Conservation (phyloP, 2,113 vertebrate genomes). For the Festucalex cinctus region DNA sequence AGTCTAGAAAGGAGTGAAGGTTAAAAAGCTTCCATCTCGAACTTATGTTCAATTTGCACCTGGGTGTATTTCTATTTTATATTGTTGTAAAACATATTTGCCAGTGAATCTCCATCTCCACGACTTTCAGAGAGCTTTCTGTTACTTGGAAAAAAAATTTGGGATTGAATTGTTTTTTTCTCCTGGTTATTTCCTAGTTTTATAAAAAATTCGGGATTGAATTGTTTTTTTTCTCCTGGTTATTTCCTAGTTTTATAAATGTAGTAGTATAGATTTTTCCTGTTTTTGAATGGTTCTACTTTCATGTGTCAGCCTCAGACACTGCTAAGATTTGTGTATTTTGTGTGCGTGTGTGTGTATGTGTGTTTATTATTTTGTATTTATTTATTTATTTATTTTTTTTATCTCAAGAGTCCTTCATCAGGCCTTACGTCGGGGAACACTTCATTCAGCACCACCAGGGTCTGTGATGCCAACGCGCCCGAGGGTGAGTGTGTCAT, state of each 20-base stretch:
- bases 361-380: constrained; percentile 17
- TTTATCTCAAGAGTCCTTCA: constrained; percentile 35
- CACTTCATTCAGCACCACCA: constrained; percentile 68
- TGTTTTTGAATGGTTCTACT: neutral
- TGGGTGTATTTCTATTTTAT: neutral
- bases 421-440: constrained; percentile 53
- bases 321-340: constrained; percentile 2
- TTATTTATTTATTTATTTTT: too few relatives aligned
- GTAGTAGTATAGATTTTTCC: neutral
- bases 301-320: neutral
- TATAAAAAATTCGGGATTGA: neutral
- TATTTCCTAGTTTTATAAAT: neutral
- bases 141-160: neutral
- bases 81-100: neutral
- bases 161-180: neutral
- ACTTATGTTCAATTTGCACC: neutral
- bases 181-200: neutral
- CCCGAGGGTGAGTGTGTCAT: constrained; percentile 83
- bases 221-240: neutral
- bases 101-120: neutral
- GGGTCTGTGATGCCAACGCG: constrained; percentile 89
- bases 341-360: too few relatives aligned
- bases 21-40: neutral
- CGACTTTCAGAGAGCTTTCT: too few relatives aligned
- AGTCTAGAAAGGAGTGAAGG: too few relatives aligned